Conservation (phyloP, 2,113 vertebrate genomes). For the Oreochromis aureus region DNA sequence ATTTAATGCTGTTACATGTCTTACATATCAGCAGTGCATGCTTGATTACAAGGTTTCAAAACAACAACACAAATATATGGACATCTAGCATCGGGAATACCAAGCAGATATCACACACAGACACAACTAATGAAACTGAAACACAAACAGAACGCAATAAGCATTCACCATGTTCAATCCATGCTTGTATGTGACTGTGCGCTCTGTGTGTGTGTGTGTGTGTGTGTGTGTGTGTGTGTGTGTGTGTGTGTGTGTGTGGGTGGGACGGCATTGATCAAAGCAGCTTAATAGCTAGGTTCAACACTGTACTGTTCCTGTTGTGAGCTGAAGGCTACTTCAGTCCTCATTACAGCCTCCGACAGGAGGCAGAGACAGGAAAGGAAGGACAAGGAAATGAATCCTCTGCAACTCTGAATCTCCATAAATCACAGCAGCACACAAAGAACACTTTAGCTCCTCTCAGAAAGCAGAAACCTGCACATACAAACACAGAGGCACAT, state of each 20-base stretch:
- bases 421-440: constrained; percentile 10
- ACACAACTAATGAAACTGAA: neutral
- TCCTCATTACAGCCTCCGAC: constrained; percentile 21
- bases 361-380: constrained; percentile 18
- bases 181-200: neutral
- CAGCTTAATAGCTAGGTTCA: constrained; percentile 28
- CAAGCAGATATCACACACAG: neutral
- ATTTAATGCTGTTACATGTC: neutral
- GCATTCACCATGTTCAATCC: neutral
- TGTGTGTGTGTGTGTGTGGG: neutral
- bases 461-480: neutral
- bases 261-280: constrained; percentile 11
- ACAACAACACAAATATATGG: neutral
- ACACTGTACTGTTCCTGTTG: neutral
- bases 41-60: neutral
- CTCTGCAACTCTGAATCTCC: neutral
- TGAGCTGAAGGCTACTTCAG: neutral
- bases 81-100: neutral
- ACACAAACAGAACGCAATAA: neutral
- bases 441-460: neutral
- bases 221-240: neutral
- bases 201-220: neutral
- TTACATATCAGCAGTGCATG: neutral
- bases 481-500: neutral
- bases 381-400: constrained; percentile 23